phyloP scores from a whole-genome alignment of 1,140 invertebrate species.

The Diachasma alloeum region DNA sequence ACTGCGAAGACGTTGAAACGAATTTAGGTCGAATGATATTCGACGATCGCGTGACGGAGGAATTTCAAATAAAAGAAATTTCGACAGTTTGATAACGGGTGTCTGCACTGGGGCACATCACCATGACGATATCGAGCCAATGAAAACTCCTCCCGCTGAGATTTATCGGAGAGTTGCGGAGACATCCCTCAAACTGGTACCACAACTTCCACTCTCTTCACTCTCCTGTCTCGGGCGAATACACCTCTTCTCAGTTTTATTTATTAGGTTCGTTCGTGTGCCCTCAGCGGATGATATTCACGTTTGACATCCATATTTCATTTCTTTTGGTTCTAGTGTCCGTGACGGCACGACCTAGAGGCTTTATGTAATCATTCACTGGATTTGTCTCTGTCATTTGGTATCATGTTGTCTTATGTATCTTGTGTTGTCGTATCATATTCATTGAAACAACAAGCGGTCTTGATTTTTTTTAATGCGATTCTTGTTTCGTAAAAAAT shows the following conservation, averaged over 20 bases:
- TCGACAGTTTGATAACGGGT: neutral
- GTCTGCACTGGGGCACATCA: neutral
- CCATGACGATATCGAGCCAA: constrained; percentile 32
- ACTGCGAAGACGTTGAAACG: neutral
- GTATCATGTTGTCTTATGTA: neutral
- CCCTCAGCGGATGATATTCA: constrained; percentile 5
- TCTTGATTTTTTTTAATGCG: too few species aligned
- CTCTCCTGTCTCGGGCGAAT: neutral
- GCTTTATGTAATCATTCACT: neutral
- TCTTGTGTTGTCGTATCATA: neutral
- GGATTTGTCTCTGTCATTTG: neutral
- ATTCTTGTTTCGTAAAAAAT: too few species aligned
- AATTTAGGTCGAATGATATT: constrained; percentile 4
- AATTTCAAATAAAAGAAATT: neutral
- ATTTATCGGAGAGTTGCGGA: constrained; percentile 27
- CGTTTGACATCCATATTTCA: constrained; percentile 18
- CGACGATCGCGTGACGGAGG: neutral
- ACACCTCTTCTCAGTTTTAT: neutral
- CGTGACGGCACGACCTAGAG: constrained; percentile 24
- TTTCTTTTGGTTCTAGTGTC: constrained; percentile 12
- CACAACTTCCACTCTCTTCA: constrained; percentile 6
- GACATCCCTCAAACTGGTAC: constrained; percentile 34
- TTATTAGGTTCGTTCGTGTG: constrained; percentile 8
- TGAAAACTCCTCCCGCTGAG: constrained; percentile 16
- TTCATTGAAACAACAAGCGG: neutral